phyloP scores from a whole-genome alignment of 92 coral and sea anemone species.

The Palythoa grandis region DNA sequence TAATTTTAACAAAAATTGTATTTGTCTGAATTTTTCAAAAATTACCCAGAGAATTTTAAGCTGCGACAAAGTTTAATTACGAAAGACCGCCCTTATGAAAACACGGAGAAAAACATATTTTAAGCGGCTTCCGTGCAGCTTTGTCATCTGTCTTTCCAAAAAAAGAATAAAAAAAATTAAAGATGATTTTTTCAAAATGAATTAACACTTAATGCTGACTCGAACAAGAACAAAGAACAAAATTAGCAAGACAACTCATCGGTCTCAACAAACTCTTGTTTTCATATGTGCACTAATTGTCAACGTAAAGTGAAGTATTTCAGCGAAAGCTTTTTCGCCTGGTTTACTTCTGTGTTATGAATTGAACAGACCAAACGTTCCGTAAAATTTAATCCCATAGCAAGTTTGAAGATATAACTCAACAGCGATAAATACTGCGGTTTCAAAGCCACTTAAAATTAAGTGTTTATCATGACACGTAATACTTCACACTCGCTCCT shows the following conservation, averaged over 20 bases:
- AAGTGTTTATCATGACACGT: conserved; percentile 8
- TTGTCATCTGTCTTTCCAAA: conserved; percentile 22
- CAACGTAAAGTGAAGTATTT: neutral
- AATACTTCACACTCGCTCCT: conserved; percentile 7
- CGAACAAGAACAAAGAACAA: neutral
- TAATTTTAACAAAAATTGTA: neutral
- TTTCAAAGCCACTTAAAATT: conserved; percentile 38
- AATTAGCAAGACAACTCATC: conserved; percentile 2
- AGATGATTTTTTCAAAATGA: conserved; percentile 23
- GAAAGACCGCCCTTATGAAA: conserved; percentile 43
- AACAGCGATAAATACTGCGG: conserved; percentile 45
- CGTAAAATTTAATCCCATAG: neutral
- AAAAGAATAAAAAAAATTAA: conserved; percentile 17
- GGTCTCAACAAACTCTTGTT: neutral
- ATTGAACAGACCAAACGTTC: conserved; percentile 1
- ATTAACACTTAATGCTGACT: conserved; percentile 24
- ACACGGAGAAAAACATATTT: conserved; percentile 22
- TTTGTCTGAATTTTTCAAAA: conserved; percentile 14
- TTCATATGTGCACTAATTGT: conserved; percentile 1
- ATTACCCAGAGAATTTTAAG: conserved; percentile 4
- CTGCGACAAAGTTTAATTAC: conserved; percentile 39
- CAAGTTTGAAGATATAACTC: conserved; percentile 33
- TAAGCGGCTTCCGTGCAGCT: conserved; percentile 42
- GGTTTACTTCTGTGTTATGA: neutral
- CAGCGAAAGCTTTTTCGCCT: neutral